Evolutionary conservation across 1,140 invertebrate species (phyloP).

Genomic region (Apis dorsata): DNA sequence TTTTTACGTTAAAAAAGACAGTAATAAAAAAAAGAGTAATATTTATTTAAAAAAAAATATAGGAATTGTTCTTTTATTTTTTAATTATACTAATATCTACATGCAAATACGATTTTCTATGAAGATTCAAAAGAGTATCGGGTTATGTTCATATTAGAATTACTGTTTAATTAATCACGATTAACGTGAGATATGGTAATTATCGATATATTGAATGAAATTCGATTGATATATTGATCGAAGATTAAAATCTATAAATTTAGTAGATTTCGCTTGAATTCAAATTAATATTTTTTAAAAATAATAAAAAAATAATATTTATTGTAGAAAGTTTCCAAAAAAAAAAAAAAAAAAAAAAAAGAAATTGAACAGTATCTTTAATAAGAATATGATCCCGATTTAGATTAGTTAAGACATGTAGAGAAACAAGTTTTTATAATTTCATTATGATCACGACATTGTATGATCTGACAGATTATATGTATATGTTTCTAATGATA

Average conservation of each 20-base stretch:
- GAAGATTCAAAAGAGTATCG: neutral
- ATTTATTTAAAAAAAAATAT: neutral
- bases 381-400: conserved; percentile 28
- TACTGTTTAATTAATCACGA: neutral
- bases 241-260: neutral
- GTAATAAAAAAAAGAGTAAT: neutral
- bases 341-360: no score
- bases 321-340: neutral
- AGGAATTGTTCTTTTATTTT: neutral
- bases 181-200: neutral
- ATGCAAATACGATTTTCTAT: neutral
- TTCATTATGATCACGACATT: no score
- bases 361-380: neutral
- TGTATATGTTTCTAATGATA: neutral
- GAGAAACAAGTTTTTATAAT: no score
- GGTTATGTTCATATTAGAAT: conserved; percentile 5
- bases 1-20: neutral
- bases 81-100: neutral
- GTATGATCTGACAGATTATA: no score
- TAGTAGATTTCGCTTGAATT: conserved; percentile 1
- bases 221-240: neutral
- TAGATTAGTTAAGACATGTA: neutral
- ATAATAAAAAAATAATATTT: neutral
- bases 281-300: conserved; percentile 14
- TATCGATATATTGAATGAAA: neutral